phyloP scores from a whole-genome alignment of 2,113 vertebrate species.

The Etheostoma cragini region DNA sequence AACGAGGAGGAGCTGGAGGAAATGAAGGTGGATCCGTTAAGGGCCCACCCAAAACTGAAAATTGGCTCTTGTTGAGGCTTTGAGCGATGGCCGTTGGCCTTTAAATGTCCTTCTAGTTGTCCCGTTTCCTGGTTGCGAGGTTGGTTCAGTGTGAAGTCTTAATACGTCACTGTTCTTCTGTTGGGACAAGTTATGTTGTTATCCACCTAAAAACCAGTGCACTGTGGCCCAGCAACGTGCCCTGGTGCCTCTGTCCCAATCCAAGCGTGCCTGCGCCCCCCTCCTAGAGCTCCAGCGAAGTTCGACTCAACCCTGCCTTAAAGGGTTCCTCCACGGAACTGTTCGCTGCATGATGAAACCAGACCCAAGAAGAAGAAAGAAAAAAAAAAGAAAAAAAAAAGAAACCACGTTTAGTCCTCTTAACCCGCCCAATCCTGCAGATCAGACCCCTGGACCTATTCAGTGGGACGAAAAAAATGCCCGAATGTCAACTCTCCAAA shows the following conservation, averaged over 20 bases:
- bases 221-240: background rate
- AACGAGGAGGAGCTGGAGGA: slow-evolving; percentile 11
- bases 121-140: slow-evolving; percentile 5
- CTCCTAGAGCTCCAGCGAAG: slow-evolving; percentile 45
- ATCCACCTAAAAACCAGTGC: slow-evolving; percentile 33
- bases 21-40: slow-evolving; percentile 44
- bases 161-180: slow-evolving; percentile 43
- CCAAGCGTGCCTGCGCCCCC: background rate
- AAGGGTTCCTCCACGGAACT: slow-evolving; percentile 3
- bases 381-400: background rate
- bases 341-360: slow-evolving; percentile 12
- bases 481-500: slow-evolving; percentile 50
- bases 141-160: slow-evolving; percentile 53
- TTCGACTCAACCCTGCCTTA: slow-evolving; percentile 50
- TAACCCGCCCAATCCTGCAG: slow-evolving; percentile 19
- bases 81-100: slow-evolving; percentile 16
- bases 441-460: background rate
- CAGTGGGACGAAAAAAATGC: background rate
- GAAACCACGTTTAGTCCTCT: slow-evolving; percentile 36
- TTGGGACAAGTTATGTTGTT: slow-evolving; percentile 48
- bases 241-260: slow-evolving; percentile 31
- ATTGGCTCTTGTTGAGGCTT: slow-evolving; percentile 15
- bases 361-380: background rate
- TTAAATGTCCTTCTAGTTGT: slow-evolving; percentile 45
- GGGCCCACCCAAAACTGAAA: slow-evolving; percentile 41